phyloP scores from a whole-genome alignment of 2,797 vertebrate species.

The Tarsius wallacei region DNA sequence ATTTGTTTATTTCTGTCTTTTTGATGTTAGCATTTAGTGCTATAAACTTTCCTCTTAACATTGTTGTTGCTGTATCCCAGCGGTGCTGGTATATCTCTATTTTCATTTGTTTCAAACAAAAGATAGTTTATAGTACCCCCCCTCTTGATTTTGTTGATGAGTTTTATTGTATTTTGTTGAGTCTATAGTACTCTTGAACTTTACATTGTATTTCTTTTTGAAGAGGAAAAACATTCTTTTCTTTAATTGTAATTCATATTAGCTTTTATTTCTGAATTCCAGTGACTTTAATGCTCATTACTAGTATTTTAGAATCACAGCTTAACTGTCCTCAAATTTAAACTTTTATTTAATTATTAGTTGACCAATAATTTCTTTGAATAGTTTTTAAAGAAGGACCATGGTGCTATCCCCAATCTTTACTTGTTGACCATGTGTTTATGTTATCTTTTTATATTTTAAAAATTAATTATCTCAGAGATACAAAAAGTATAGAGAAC shows the following conservation, averaged over 20 bases:
- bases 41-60: too few species aligned
- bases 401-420: neutral
- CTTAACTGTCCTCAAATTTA: neutral
- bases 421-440: neutral
- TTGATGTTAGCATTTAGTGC: too few species aligned
- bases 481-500: neutral
- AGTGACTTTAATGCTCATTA: neutral
- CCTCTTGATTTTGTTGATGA: too few species aligned
- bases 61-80: too few species aligned
- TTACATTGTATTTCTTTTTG: too few species aligned
- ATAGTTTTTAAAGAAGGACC: neutral
- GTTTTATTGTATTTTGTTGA: too few species aligned
- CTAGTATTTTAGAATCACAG: neutral
- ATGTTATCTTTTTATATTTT: neutral
- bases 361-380: neutral
- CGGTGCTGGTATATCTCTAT: too few species aligned
- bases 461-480: neutral
- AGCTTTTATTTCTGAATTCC: slow-evolving; percentile 9
- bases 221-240: too few species aligned
- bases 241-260: neutral
- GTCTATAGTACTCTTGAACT: too few species aligned
- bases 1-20: too few species aligned
- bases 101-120: too few species aligned
- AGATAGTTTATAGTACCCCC: neutral
- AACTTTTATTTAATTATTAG: neutral